Base-by-base conservation (phyloP, 2,797 vertebrate genomes). In the Euthynnus affinis region DNA sequence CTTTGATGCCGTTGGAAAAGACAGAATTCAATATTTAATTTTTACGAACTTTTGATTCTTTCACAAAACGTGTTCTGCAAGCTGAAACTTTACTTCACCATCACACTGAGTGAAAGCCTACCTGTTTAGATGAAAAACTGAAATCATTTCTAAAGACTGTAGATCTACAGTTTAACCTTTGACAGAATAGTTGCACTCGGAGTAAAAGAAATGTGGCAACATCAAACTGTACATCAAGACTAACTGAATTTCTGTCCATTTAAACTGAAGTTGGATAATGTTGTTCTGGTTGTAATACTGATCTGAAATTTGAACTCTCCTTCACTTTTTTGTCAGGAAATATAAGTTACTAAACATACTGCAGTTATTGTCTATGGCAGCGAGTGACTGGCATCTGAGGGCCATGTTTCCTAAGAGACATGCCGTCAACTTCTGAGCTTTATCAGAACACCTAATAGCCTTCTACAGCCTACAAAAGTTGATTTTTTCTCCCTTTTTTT, bases 1-100 rank as follows among this genome's bases (percentile, higher is more conserved):
- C 74, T 78, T 59, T 51, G 8, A 70, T 49, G 59, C 48, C 42
- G 8, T 44, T 53, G 49, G 20, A 58, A 34, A 76, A 69, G n/a
- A 37, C 3, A 53, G 14, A 49, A 63, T 68, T 74, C 48, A 73
- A 53, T 52, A 56, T 61, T 32, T 40, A 52, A 48, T 27, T 68
- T 68, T n/a, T 5, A 60, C 2, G 10, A 9, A 23, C n/a, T 49
- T 23, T 10, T 27, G 10, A 66, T 46, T 67, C 2, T 42, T 66
- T 55, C 12, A 14, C 4, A 13, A 55, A 76, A 57, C 9, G 44
- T 32, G 1, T 63, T 66, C 56, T 48, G 48, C 46, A 34, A 68
- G 37, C 52, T 71, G 10, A 59, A 79, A 51, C 25, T 73, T 12
- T 5, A 13, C 60, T 77, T 68, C 63, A 55, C 15, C 10, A 29